Evolutionary conservation across 2,888 invertebrate species (phyloP).

Genomic region (Chaetoderma sp.): DNA sequence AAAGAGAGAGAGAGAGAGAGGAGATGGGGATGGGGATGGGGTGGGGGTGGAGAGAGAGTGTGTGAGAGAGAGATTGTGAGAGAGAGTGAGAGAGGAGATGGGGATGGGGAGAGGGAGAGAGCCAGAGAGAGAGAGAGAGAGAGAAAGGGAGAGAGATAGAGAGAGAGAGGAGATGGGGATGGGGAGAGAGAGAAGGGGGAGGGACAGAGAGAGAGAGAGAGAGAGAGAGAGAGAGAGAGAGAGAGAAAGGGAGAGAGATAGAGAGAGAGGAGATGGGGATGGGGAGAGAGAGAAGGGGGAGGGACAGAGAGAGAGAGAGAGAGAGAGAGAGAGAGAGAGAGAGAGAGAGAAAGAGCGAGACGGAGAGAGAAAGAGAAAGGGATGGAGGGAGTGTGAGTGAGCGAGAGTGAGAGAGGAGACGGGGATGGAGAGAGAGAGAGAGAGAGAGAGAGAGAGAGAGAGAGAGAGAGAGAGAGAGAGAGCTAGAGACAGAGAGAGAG

Average conservation of each 20-base stretch:
- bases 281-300: constrained; percentile 1
- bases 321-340: background rate
- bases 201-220: no score
- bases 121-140: no score
- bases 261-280: no score
- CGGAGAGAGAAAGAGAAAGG: background rate
- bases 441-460: background rate
- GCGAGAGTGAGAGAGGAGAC: background rate
- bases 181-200: background rate
- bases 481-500: background rate
- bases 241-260: no score
- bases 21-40: no score
- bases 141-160: background rate
- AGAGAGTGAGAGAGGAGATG: no score
- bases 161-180: no score
- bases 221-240: constrained; percentile 6
- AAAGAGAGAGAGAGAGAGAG: no score
- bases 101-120: constrained; percentile 2
- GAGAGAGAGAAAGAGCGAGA: background rate
- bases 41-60: no score
- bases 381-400: background rate
- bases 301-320: no score
- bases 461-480: background rate
- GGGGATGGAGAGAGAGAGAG: constrained; percentile 5
- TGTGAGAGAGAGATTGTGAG: no score